Conservation (phyloP, 2,797 vertebrate species). For the Prunella strophiata region DNA sequence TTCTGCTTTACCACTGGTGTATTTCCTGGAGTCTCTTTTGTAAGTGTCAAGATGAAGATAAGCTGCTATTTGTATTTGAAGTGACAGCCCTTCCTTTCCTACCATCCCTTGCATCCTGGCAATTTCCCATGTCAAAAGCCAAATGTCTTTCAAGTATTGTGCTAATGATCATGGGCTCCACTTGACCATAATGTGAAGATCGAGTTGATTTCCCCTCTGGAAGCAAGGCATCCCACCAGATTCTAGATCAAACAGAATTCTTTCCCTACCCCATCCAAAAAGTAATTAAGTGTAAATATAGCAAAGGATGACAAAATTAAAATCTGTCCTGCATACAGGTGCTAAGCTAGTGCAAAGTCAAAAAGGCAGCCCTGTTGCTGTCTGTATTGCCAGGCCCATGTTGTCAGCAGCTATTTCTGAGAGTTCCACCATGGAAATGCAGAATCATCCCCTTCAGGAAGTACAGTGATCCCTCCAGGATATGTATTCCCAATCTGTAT, state of each 20-base stretch:
- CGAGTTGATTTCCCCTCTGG: not conserved
- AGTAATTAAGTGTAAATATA: not conserved
- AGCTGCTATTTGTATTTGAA: not conserved
- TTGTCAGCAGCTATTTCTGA: not conserved
- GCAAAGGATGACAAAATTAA: not conserved
- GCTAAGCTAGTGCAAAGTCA: not conserved
- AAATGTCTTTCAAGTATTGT: not conserved
- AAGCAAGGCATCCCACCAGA: not conserved
- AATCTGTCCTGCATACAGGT: not conserved
- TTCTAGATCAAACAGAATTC: not conserved
- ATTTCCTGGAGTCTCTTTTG: not conserved
- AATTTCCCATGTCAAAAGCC: not conserved
- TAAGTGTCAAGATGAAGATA: not conserved
- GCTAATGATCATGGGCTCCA: not conserved
- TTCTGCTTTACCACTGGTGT: not conserved
- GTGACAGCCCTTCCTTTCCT: not conserved
- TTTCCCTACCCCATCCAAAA: not conserved
- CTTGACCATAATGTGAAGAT: constrained; percentile 1
- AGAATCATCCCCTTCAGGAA: not conserved
- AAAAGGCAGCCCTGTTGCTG: not conserved
- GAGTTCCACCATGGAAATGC: not conserved
- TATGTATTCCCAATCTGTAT: not conserved
- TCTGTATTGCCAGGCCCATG: not conserved
- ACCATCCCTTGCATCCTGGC: not conserved
- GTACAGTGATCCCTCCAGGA: not conserved